These are phyloP conservation scores for Pimephales promelas DNA, from an alignment of 2,113 vertebrate species.

Conservation along the genomic window DNA sequence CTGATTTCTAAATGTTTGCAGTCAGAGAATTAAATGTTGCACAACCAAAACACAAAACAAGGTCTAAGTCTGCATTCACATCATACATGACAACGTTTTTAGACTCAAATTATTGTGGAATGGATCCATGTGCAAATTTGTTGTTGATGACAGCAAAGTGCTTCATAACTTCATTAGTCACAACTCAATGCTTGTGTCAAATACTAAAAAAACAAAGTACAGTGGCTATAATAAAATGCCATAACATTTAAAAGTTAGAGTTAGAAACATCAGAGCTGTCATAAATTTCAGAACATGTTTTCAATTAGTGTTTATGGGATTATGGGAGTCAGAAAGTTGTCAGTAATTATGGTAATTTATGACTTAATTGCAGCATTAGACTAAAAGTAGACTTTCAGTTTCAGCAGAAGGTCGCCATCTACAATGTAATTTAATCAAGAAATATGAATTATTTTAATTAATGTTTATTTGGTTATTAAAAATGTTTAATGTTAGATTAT, in stretches of 20 bases:
- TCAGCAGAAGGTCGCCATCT: background rate
- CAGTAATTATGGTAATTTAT: background rate
- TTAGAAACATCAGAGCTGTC: background rate
- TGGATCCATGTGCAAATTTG: background rate
- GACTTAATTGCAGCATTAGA: background rate
- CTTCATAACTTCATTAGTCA: background rate
- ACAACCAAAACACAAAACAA: background rate
- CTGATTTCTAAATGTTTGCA: background rate
- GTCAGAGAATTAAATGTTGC: background rate
- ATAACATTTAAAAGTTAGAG: background rate
- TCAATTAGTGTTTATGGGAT: background rate
- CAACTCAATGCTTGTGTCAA: background rate
- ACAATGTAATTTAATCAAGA: background rate
- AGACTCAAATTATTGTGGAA: background rate
- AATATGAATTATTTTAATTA: background rate
- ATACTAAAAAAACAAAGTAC: background rate
- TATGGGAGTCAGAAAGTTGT: background rate
- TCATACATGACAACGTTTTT: background rate
- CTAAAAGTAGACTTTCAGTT: background rate
- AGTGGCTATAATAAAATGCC: background rate
- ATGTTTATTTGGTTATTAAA: background rate
- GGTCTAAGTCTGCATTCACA: background rate
- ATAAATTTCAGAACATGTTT: background rate
- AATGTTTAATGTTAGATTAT: background rate
- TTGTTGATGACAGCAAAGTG: background rate